Evolutionary conservation across 2,113 vertebrate species (phyloP).

Genomic region (Miniopterus natalensis): DNA sequence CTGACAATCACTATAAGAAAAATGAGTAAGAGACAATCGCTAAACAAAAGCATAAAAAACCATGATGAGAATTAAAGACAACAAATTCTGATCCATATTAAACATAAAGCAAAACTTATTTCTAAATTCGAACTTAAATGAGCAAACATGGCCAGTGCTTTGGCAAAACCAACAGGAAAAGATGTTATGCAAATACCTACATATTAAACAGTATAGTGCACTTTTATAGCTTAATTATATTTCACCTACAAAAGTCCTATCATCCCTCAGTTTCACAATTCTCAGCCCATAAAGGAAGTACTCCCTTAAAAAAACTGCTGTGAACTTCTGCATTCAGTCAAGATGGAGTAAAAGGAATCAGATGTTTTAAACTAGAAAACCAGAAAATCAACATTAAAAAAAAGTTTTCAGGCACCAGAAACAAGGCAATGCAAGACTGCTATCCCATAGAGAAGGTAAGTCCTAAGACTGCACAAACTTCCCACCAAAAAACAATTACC

Average conservation of each 20-base stretch:
- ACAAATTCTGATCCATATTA: conserved; percentile 20
- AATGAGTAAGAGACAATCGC: neutral
- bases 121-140: conserved; percentile 22
- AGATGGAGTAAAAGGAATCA: neutral
- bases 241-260: neutral
- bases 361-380: conserved; percentile 4
- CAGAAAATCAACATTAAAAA: neutral
- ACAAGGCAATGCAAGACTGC: neutral
- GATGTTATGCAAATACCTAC: neutral
- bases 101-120: conserved; percentile 17
- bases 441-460: neutral
- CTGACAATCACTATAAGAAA: neutral
- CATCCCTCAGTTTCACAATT: neutral
- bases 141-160: neutral
- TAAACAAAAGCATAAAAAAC: conserved; percentile 50
- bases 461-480: neutral
- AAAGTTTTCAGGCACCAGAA: neutral
- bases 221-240: neutral
- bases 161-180: neutral
- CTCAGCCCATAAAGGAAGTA: neutral
- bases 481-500: neutral
- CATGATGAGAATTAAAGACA: neutral
- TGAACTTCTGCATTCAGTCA: neutral
- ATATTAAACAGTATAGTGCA: neutral
- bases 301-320: neutral